Conservation (phyloP, 2,888 invertebrate genomes). For the Lithophane socia region DNA sequence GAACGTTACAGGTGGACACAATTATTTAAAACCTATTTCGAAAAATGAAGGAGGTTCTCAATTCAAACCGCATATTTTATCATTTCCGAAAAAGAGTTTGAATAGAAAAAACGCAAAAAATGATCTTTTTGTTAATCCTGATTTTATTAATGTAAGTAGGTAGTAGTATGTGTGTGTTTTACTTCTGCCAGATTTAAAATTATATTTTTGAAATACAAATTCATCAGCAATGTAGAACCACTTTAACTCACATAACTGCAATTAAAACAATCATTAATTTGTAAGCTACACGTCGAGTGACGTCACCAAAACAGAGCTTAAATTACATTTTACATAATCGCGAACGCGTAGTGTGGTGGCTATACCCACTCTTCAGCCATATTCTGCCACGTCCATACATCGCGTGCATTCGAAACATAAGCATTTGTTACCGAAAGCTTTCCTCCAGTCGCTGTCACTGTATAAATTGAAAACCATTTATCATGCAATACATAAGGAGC, state of each 20-base stretch:
- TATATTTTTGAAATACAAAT: slow-evolving; percentile 11
- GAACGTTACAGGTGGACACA: background rate
- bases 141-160: background rate
- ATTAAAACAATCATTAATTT: slow-evolving; percentile 36
- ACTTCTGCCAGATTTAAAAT: background rate
- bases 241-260: slow-evolving; percentile 19
- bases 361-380: slow-evolving; percentile 39
- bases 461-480: slow-evolving; percentile 89
- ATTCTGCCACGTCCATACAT: slow-evolving; percentile 72
- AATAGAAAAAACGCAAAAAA: background rate
- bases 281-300: slow-evolving; percentile 16
- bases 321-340: slow-evolving; percentile 46
- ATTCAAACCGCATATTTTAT: background rate
- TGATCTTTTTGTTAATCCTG: too few relatives aligned
- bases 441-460: slow-evolving; percentile 85
- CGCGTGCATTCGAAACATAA: slow-evolving; percentile 87
- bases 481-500: slow-evolving; percentile 85
- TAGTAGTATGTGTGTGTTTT: too few relatives aligned
- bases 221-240: slow-evolving; percentile 9
- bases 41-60: background rate
- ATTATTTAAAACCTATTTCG: background rate
- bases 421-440: slow-evolving; percentile 88
- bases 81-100: background rate
- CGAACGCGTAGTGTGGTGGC: background rate
- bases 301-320: slow-evolving; percentile 28